Evolutionary conservation across 2,888 invertebrate species (phyloP), one percentile per base, ranked within the genome.

Genomic region (Phania funesta): DNA sequence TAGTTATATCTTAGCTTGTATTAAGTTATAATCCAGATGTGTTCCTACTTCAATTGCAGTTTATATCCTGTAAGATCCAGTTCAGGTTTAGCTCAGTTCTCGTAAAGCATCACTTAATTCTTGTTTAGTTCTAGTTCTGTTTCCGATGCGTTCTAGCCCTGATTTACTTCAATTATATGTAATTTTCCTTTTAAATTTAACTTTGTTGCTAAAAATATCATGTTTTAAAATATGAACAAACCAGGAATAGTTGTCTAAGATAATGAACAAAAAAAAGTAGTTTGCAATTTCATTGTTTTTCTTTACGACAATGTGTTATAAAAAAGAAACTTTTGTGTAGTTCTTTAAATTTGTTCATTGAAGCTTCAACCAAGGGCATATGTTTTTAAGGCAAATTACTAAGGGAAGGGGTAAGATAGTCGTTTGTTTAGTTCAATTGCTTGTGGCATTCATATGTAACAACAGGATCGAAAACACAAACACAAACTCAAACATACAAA

Each of bases 371-470:
- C 22, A 48, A 35, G 24, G 46, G 46, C 74, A 75, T 48, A 56
- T 35, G 38, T 65, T 56, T 56, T 41, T 50, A 35, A 48, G 7
- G 18, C 46, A 29, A 50, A 48, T 38, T 44, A 35, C 35, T 35
- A 11, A 24, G n/a, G 2, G n/a, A 22, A 16, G 22, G 1, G 18
- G 26, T 68, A 60, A 48, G 29, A 16, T 65, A 70, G 44, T 54
- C 68, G 74, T 74, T 78, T 78, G 64, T 68, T 78, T 73, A 73
- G 78, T 74, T 73, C 73, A 74, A 77, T 81, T 77, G 81, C 73
- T 82, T 68, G 73, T 77, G 81, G 81, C 73, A 78, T 73, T 54
- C 64, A 77, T 44, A 82, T 74, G 58, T 74, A 70, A 52, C 52
- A 71, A 60, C 26, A 71, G 58, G 58, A 75, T 48, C 41, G 38